phyloP scores from a whole-genome alignment of 2,797 vertebrate genomes.

The Arrhamphus sclerolepis region DNA sequence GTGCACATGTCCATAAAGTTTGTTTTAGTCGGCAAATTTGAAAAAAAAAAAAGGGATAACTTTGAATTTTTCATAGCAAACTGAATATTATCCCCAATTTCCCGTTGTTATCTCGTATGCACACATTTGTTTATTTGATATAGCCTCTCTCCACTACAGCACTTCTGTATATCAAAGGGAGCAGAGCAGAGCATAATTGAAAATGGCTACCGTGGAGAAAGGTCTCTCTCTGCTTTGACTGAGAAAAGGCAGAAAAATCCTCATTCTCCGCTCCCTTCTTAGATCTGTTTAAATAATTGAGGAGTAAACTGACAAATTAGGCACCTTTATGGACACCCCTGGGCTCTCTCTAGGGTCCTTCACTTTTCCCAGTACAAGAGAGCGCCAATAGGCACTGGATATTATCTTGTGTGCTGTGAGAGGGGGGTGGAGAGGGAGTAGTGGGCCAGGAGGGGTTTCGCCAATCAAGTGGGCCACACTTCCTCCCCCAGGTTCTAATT shows the following conservation, averaged over 20 bases:
- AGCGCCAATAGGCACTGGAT: slow-evolving; percentile 78
- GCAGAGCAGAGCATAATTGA: slow-evolving; percentile 75
- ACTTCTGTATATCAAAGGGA: slow-evolving; percentile 79
- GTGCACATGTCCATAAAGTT: slow-evolving; percentile 39
- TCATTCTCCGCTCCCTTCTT: slow-evolving; percentile 76
- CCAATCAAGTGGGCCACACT: slow-evolving; percentile 84
- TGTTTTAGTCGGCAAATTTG: slow-evolving; percentile 63
- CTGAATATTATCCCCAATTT: slow-evolving; percentile 75
- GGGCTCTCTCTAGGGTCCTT: slow-evolving; percentile 78
- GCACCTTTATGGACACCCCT: slow-evolving; percentile 82
- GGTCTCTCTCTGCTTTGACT: slow-evolving; percentile 76
- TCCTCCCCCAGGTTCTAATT: slow-evolving; percentile 87
- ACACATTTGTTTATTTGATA: slow-evolving; percentile 83
- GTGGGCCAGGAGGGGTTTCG: slow-evolving; percentile 82
- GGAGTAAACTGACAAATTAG: slow-evolving; percentile 86
- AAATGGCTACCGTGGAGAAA: slow-evolving; percentile 80
- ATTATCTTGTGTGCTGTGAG: slow-evolving; percentile 80
- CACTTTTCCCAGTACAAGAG: slow-evolving; percentile 74
- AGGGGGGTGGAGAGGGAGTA: slow-evolving; percentile 49
- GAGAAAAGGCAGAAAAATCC: slow-evolving; percentile 71
- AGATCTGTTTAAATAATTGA: slow-evolving; percentile 86
- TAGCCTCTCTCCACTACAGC: slow-evolving; percentile 72
- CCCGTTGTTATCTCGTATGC: slow-evolving; percentile 79
- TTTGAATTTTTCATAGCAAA: slow-evolving; percentile 65
- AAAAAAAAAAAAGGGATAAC: slow-evolving; percentile 61